Conservation (phyloP, 2,113 vertebrate species). For the Struthidea cinerea region DNA sequence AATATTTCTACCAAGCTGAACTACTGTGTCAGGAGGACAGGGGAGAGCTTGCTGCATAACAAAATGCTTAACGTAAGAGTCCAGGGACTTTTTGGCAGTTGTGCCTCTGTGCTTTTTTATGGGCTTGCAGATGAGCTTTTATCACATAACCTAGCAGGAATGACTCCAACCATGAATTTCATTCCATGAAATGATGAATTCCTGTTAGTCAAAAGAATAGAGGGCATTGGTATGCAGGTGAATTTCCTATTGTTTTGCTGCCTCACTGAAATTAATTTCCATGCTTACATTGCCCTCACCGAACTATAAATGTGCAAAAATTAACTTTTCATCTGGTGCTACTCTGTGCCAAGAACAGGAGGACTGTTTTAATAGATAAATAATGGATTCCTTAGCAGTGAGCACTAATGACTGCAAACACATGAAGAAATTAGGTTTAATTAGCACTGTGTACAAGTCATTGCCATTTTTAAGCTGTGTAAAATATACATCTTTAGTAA, state of each 20-base stretch:
- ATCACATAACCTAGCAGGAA: neutral
- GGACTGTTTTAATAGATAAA: neutral
- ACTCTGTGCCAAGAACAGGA: neutral
- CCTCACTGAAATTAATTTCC: neutral
- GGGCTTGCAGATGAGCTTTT: neutral
- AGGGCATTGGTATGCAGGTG: neutral
- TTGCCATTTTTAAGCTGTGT: neutral
- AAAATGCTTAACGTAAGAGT: neutral
- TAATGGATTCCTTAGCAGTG: neutral
- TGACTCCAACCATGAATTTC: neutral
- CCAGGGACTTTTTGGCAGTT: neutral
- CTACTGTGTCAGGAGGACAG: neutral
- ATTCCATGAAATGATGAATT: neutral
- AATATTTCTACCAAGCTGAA: neutral
- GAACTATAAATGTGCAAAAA: slow-evolving; percentile 11
- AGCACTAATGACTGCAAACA: neutral
- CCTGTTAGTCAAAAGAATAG: neutral
- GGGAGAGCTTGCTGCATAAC: neutral
- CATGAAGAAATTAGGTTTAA: neutral
- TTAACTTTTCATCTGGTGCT: slow-evolving; percentile 23
- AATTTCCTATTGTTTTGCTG: neutral
- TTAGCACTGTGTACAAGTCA: neutral
- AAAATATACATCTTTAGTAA: neutral
- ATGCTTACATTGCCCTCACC: neutral
- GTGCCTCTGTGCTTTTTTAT: neutral